These are phyloP conservation scores for Folsomia manolachei DNA, from an alignment of 2,888 invertebrate species.

Conservation along the genomic window DNA sequence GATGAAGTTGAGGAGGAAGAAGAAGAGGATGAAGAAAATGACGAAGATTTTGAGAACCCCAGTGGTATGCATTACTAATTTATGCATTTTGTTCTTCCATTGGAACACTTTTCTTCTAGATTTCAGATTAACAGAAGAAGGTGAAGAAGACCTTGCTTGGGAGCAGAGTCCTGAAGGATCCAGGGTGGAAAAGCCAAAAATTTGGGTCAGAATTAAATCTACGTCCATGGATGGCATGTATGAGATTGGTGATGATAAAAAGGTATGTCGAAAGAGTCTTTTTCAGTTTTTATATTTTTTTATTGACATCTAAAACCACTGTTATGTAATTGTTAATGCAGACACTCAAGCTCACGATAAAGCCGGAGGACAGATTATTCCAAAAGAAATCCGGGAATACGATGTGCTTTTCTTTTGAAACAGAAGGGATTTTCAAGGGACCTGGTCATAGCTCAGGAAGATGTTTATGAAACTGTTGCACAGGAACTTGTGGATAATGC, in stretches of 20 bases:
- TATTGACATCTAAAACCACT: not conserved
- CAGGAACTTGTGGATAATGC: conserved; percentile 42
- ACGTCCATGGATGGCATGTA: conserved; percentile 30
- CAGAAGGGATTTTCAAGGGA: conserved; percentile 30
- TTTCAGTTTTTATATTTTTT: not conserved
- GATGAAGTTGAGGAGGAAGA: conserved; percentile 20
- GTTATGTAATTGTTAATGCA: not conserved
- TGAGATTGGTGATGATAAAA: conserved; percentile 31
- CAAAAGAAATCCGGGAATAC: conserved; percentile 2
- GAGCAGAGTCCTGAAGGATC: too few relatives aligned
- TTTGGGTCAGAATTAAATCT: conserved; percentile 39
- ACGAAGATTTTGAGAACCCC: conserved; percentile 7
- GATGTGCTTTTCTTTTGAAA: conserved; percentile 10
- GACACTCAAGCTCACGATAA: conserved; percentile 20
- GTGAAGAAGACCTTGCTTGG: too few relatives aligned
- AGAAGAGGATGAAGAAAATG: conserved; percentile 21
- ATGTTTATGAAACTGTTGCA: conserved; percentile 21
- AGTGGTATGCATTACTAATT: conserved; percentile 10
- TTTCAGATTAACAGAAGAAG: too few relatives aligned
- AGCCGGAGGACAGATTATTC: conserved; percentile 16
- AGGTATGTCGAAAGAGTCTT: conserved; percentile 18
- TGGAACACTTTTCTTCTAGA: too few relatives aligned
- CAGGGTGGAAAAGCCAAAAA: conserved; percentile 36
- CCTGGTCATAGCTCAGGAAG: not conserved
- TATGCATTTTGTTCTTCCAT: not conserved